These are phyloP conservation scores for Chrysolophus pictus DNA, from an alignment of 2,797 vertebrate species.

Conservation along the genomic window DNA sequence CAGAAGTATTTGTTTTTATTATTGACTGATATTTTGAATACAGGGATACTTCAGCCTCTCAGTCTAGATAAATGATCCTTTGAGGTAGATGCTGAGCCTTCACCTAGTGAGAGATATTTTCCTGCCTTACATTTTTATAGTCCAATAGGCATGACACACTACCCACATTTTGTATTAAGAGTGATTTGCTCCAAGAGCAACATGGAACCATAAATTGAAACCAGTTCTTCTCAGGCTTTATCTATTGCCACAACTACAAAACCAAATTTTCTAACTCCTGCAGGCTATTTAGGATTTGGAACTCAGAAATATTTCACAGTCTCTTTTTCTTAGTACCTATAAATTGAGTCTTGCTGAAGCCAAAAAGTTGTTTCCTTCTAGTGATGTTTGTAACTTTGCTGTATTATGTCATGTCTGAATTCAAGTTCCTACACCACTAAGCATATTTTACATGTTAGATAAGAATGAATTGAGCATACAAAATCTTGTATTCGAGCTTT, in stretches of 20 bases:
- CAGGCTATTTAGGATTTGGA: constrained; percentile 23
- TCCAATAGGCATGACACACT: constrained; percentile 40
- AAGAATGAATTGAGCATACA: not conserved
- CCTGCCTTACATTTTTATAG: constrained; percentile 21
- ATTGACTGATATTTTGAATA: constrained; percentile 49
- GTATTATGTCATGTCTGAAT: not conserved
- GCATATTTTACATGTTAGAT: not conserved
- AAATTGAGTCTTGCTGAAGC: not conserved
- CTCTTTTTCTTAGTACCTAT: constrained; percentile 16
- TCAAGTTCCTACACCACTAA: not conserved
- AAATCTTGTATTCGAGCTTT: constrained; percentile 24
- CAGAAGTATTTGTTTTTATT: constrained; percentile 33
- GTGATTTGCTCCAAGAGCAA: constrained; percentile 49
- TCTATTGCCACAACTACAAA: constrained; percentile 5
- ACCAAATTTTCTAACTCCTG: constrained; percentile 25
- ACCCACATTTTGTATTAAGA: constrained; percentile 44
- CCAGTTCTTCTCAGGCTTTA: not conserved
- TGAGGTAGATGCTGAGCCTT: not conserved
- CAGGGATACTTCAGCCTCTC: not conserved
- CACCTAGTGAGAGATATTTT: constrained; percentile 28
- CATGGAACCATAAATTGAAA: constrained; percentile 26
- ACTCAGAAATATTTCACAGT: constrained; percentile 34
- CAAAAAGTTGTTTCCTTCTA: not conserved
- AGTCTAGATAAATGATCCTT: constrained; percentile 13
- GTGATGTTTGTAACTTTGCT: not conserved